A percentile compares a stretch with the other conserved stretches of the same genome.
Evolutionary conservation across 30 jellyfish, hydroid and myxozoan species (phyloP).

Genomic region (Pseudorhiza aurosa): DNA sequence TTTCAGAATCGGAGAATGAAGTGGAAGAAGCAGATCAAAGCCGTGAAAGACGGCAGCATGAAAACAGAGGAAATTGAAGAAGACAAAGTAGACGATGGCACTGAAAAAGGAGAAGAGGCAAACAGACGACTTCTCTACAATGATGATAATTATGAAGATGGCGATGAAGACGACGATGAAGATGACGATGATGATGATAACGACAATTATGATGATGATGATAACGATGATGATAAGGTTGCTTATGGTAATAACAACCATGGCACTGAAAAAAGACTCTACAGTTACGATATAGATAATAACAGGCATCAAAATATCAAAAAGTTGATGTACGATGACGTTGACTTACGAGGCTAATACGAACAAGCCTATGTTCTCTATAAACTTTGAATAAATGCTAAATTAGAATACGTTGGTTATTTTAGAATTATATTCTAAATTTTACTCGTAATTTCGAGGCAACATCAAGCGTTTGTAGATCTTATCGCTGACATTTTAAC

Average conservation of each 20-base stretch:
- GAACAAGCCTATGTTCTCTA: too few species aligned
- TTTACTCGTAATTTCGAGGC: too few species aligned
- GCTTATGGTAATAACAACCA: conserved; percentile 5
- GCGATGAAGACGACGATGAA: conserved; percentile 11
- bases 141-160: conserved; percentile 46
- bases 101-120: not conserved
- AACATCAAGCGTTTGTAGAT: too few species aligned
- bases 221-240: conserved; percentile 33
- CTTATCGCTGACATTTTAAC: too few species aligned
- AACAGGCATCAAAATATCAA: not conserved
- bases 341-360: too few species aligned
- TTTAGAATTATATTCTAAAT: too few species aligned
- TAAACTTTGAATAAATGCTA: too few species aligned
- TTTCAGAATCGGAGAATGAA: conserved; percentile 89
- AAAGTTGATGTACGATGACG: too few species aligned
- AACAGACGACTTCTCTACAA: conserved; percentile 10
- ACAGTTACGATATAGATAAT: not conserved
- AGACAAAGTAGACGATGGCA: not conserved
- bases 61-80: conserved; percentile 9
- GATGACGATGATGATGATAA: conserved; percentile 31
- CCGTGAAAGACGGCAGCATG: conserved; percentile 37
- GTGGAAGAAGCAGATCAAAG: conserved; percentile 71
- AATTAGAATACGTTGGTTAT: too few species aligned
- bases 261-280: conserved; percentile 12
- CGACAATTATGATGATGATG: conserved; percentile 40